These are phyloP conservation scores for Crotalus viridis DNA, from an alignment of 2,113 vertebrate genomes.

Conservation along the genomic window DNA sequence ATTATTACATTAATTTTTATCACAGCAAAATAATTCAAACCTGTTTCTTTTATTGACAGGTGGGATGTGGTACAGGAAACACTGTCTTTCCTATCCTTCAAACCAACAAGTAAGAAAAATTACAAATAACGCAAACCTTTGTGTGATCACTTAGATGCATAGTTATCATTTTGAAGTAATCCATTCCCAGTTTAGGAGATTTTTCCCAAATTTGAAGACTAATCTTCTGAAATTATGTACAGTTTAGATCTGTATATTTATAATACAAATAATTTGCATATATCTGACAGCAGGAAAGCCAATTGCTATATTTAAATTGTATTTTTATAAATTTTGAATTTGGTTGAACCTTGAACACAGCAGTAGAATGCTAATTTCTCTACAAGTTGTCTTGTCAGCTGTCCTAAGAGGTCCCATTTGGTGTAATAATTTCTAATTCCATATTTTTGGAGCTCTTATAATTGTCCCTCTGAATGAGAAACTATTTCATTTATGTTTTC, in stretches of 20 bases:
- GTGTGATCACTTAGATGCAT: neutral
- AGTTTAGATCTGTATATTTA: neutral
- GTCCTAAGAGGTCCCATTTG: neutral
- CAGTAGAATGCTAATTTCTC: neutral
- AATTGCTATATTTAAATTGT: neutral
- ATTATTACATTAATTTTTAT: neutral
- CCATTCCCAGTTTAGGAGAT: neutral
- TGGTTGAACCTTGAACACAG: neutral
- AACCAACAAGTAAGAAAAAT: conserved; percentile 89
- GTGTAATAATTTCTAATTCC: neutral
- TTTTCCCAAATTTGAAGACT: neutral
- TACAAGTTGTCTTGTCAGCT: neutral
- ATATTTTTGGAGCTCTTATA: neutral
- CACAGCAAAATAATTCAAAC: neutral
- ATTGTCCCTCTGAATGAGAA: neutral
- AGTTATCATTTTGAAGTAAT: neutral
- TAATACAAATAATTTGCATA: conserved; percentile 39
- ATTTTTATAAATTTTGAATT: neutral
- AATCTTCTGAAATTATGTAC: neutral
- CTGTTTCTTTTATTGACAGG: conserved; percentile 70
- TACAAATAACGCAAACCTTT: neutral
- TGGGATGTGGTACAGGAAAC: conserved; percentile 97
- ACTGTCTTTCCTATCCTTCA: conserved; percentile 96
- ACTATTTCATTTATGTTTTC: neutral
- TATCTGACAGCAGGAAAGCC: neutral